Evolutionary conservation across 1,140 invertebrate genomes (phyloP).

Genomic region (Vanessa tameamea): DNA sequence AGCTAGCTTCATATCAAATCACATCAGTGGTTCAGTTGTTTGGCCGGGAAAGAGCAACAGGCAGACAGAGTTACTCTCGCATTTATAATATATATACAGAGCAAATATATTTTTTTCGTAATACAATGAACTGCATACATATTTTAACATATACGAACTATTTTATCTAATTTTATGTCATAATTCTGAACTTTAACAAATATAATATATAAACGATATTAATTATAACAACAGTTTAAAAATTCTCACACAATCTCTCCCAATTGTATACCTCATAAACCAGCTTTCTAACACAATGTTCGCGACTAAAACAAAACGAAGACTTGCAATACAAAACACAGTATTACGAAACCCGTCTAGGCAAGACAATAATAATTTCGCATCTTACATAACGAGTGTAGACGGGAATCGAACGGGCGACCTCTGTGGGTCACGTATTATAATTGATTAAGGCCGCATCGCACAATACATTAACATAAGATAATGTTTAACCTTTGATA

Average conservation of each 20-base stretch:
- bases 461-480: conserved; percentile 77
- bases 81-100: too few relatives aligned
- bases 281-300: conserved; percentile 34
- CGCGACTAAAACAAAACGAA: conserved; percentile 22
- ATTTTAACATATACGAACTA: too few relatives aligned
- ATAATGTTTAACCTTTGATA: conserved; percentile 75
- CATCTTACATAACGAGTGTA: conserved; percentile 35
- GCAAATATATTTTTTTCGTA: too few relatives aligned
- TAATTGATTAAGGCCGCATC: conserved; percentile 75
- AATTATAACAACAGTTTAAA: not conserved
- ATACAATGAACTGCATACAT: too few relatives aligned
- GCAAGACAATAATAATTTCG: conserved; percentile 20
- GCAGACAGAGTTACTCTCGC: too few relatives aligned
- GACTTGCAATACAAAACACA: conserved; percentile 7
- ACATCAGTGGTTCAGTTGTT: too few relatives aligned
- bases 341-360: conserved; percentile 15
- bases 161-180: not conserved
- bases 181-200: not conserved
- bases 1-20: too few relatives aligned
- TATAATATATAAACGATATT: not conserved
- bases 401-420: conserved; percentile 58
- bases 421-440: conserved; percentile 64
- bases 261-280: not conserved
- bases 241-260: not conserved
- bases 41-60: too few relatives aligned